Conservation (phyloP, 2,797 vertebrate genomes). For the Acomys russatus region DNA sequence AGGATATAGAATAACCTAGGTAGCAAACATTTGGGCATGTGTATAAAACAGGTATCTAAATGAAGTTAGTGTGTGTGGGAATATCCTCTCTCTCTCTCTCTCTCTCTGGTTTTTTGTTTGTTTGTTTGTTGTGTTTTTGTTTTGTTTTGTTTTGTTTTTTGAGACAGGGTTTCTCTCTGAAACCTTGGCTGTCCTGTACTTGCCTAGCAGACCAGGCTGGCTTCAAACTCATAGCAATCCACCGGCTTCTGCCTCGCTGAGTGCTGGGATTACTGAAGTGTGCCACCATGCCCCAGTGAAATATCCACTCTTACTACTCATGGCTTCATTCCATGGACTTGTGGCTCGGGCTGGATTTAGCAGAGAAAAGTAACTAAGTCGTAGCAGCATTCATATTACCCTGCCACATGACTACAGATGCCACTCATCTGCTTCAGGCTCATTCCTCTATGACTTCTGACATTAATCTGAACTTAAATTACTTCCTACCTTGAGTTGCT, state of each 20-base stretch:
- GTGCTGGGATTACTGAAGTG: too few species aligned
- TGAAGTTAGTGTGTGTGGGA: not conserved
- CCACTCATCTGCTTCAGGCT: not conserved
- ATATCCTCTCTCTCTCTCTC: not conserved
- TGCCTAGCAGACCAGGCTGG: too few species aligned
- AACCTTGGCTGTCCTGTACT: too few species aligned
- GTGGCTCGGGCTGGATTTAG: not conserved
- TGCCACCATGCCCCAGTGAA: not conserved
- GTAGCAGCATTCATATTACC: not conserved
- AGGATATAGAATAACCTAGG: not conserved
- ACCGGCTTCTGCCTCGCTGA: too few species aligned
- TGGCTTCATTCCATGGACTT: not conserved
- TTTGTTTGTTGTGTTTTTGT: too few species aligned
- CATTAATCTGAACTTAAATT: not conserved
- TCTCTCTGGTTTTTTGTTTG: too few species aligned
- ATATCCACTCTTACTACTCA: not conserved
- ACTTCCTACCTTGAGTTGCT: not conserved
- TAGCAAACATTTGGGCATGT: not conserved
- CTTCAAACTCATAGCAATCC: too few species aligned
- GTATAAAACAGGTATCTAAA: not conserved
- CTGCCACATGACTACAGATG: not conserved
- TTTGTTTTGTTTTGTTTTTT: too few species aligned
- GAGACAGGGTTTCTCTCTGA: too few species aligned
- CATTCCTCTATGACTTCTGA: not conserved
- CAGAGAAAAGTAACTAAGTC: not conserved